phyloP scores from a whole-genome alignment of 1,140 invertebrate genomes.

The Drosophila kepulauana region DNA sequence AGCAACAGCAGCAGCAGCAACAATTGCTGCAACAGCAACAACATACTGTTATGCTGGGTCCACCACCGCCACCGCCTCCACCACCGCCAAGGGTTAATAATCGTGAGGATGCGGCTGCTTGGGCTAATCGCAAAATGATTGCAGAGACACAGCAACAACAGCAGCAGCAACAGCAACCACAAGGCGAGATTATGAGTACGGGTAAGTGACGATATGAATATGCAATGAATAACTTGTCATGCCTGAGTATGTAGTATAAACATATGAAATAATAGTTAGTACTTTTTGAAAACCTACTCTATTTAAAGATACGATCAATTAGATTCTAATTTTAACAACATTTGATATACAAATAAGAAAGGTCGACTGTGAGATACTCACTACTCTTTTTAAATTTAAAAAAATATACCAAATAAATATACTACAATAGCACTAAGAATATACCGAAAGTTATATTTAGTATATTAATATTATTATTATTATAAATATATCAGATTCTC shows the following conservation, averaged over 20 bases:
- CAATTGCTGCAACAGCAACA: slow-evolving; percentile 47
- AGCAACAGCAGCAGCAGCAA: slow-evolving; percentile 43
- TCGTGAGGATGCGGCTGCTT: slow-evolving; percentile 78
- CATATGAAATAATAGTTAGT: no score
- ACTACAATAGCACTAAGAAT: no score
- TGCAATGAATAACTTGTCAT: neutral
- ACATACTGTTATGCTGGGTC: slow-evolving; percentile 61
- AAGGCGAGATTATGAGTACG: slow-evolving; percentile 34
- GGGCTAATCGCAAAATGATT: slow-evolving; percentile 80
- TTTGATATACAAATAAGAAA: no score
- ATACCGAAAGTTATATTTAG: no score
- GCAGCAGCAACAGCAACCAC: slow-evolving; percentile 31
- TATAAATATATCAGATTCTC: no score
- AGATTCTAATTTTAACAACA: no score
- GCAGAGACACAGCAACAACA: slow-evolving; percentile 45
- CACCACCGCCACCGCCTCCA: slow-evolving; percentile 61
- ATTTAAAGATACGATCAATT: no score
- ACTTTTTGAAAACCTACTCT: no score
- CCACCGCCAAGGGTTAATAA: slow-evolving; percentile 72
- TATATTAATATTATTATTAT: no score
- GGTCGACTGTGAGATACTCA: no score
- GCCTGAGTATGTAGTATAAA: neutral
- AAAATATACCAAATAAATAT: no score
- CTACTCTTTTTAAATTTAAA: no score
- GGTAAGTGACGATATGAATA: slow-evolving; percentile 40